phyloP scores from a whole-genome alignment of 2,113 vertebrate genomes.

The Peromyscus leucopus region DNA sequence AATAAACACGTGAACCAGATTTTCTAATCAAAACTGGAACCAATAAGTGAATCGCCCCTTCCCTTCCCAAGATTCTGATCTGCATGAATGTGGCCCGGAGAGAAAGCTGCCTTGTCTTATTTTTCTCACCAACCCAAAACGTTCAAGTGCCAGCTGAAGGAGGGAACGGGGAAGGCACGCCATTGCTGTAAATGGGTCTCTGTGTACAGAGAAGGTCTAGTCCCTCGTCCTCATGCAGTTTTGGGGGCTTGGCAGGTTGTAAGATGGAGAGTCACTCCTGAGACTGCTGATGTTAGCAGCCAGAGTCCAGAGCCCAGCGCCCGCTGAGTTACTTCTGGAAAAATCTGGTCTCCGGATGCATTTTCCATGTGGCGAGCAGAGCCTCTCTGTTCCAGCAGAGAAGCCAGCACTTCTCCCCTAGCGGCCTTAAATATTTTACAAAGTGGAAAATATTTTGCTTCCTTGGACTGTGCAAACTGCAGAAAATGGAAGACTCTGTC shows the following conservation, averaged over 20 bases:
- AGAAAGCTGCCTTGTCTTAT: background rate
- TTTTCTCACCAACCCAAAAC: conserved; percentile 21
- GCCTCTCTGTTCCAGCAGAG: conserved; percentile 70
- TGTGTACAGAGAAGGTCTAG: background rate
- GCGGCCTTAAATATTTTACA: conserved; percentile 84
- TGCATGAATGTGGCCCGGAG: background rate
- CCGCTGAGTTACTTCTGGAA: conserved; percentile 82
- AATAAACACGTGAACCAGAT: background rate
- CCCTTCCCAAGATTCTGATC: background rate
- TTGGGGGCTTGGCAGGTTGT: conserved; percentile 19
- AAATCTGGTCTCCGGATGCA: conserved; percentile 80
- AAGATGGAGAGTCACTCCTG: conserved; percentile 56
- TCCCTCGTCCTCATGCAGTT: background rate
- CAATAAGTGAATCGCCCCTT: background rate
- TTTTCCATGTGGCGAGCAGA: conserved; percentile 84
- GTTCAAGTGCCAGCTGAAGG: too few species aligned
- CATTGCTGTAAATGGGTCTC: too few species aligned
- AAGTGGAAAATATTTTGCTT: conserved; percentile 88
- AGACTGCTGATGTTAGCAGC: conserved; percentile 78
- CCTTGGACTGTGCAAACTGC: conserved; percentile 77
- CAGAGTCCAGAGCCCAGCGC: conserved; percentile 72
- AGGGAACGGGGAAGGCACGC: fast-evolving
- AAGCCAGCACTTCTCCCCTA: conserved; percentile 84
- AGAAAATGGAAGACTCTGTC: conserved; percentile 70
- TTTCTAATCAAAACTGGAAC: background rate